Conservation (phyloP, 2,113 vertebrate species). For the Phylloscopus trochiloides region DNA sequence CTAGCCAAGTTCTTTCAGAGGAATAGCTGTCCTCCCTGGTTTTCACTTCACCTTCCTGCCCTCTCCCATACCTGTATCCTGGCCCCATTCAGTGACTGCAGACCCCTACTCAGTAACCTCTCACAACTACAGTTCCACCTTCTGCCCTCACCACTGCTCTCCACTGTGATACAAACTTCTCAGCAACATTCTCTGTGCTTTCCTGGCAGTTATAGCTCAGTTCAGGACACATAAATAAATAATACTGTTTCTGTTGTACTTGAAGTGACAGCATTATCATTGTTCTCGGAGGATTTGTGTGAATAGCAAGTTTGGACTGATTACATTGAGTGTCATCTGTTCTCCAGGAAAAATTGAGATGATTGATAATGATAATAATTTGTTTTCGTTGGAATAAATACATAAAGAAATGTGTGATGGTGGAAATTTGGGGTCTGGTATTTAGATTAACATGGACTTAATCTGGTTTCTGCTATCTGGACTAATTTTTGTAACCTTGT, state of each 20-base stretch:
- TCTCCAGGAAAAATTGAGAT: not conserved
- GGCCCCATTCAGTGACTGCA: not conserved
- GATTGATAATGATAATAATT: not conserved
- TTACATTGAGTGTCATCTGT: not conserved
- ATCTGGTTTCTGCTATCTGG: not conserved
- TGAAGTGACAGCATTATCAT: not conserved
- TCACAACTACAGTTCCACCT: not conserved
- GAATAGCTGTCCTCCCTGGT: not conserved
- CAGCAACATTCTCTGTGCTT: not conserved
- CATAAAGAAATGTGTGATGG: not conserved
- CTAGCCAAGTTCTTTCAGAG: not conserved
- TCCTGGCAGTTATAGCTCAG: not conserved
- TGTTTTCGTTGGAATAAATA: not conserved
- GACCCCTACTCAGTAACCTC: not conserved
- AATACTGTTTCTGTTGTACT: not conserved
- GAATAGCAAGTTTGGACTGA: not conserved
- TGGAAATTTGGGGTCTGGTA: not conserved
- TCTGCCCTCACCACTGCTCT: not conserved
- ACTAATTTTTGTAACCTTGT: constrained; percentile 4
- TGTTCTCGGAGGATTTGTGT: not conserved
- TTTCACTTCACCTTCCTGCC: not conserved
- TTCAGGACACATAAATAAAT: not conserved
- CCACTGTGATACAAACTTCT: not conserved
- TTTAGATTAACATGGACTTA: not conserved
- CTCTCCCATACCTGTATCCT: not conserved